phyloP scores from a whole-genome alignment of 2,113 vertebrate species.

The Aegotheles bennettii region DNA sequence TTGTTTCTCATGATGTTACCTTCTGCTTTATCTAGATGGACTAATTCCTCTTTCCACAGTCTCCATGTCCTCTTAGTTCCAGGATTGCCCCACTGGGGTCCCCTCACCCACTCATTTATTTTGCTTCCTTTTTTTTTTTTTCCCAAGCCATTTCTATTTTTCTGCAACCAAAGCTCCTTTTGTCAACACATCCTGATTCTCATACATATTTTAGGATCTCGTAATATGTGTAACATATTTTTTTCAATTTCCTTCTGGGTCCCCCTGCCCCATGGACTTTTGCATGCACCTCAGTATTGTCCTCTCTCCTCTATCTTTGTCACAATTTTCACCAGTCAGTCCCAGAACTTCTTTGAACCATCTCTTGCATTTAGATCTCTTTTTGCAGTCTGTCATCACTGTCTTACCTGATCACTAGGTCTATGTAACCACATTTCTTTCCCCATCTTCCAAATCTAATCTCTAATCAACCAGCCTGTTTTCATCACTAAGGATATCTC shows the following conservation, averaged over 20 bases:
- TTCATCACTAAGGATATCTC: background rate
- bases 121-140: background rate
- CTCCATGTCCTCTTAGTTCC: background rate
- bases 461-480: background rate
- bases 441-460: background rate
- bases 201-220: background rate
- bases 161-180: background rate
- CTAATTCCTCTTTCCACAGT: background rate
- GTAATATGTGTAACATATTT: background rate
- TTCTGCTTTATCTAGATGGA: background rate
- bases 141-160: background rate
- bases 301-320: background rate
- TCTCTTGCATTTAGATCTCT: background rate
- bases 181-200: background rate
- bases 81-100: background rate
- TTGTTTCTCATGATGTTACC: background rate
- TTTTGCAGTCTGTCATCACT: background rate
- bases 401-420: background rate
- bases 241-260: background rate
- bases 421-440: background rate
- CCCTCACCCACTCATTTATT: fast-evolving
- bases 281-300: background rate
- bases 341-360: background rate
- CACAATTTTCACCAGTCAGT: background rate
- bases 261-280: background rate